A percentile compares a stretch with the other conserved stretches of the same genome.
Evolutionary conservation across 1,140 invertebrate species (phyloP).

Genomic region (Drosophila rufa): DNA sequence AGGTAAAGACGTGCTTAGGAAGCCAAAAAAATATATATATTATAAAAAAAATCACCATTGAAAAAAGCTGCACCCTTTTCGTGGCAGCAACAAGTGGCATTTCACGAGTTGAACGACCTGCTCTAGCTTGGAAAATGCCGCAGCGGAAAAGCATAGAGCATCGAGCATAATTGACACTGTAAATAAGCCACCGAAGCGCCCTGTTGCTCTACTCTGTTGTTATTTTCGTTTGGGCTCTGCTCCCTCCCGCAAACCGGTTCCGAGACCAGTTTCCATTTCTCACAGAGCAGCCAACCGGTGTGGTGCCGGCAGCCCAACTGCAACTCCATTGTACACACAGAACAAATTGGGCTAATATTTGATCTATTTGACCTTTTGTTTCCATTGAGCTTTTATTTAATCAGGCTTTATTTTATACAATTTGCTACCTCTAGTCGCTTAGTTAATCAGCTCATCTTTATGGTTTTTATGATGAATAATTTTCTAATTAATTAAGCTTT

Average conservation of each 20-base stretch:
- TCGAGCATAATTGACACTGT: slow-evolving; percentile 45
- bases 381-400: neutral
- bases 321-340: slow-evolving; percentile 34
- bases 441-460: neutral
- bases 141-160: slow-evolving; percentile 54
- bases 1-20: slow-evolving; percentile 34
- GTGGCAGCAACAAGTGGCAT: slow-evolving; percentile 70
- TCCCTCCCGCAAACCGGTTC: slow-evolving; percentile 54
- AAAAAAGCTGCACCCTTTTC: slow-evolving; percentile 57
- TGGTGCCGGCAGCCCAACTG: slow-evolving; percentile 36
- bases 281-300: slow-evolving; percentile 57
- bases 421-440: neutral
- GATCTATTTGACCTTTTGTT: neutral
- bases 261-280: slow-evolving; percentile 75
- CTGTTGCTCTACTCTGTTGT: slow-evolving; percentile 52
- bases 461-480: neutral
- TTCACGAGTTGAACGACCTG: slow-evolving; percentile 66
- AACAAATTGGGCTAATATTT: slow-evolving; percentile 1
- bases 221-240: slow-evolving; percentile 62
- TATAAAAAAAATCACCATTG: slow-evolving; percentile 13
- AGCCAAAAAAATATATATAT: slow-evolving; percentile 9
- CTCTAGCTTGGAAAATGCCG: slow-evolving; percentile 57
- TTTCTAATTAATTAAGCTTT: neutral
- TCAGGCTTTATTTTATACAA: neutral
- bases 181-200: slow-evolving; percentile 24